phyloP scores from a whole-genome alignment of 2,113 vertebrate genomes.

The Fregetta grallaria region DNA sequence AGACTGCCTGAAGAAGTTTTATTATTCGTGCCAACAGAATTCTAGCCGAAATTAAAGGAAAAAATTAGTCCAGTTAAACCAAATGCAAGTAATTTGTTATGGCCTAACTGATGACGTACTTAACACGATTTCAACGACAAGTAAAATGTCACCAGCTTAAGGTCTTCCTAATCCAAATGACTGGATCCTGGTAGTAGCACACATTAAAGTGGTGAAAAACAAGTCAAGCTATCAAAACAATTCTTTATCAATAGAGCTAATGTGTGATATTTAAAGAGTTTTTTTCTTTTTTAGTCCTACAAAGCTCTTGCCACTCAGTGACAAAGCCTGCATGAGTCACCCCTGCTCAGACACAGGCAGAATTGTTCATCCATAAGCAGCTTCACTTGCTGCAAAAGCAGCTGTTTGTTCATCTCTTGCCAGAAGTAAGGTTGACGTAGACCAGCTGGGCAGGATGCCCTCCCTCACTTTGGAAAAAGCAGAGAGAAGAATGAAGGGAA shows the following conservation, averaged over 20 bases:
- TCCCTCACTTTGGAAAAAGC: conserved; percentile 39
- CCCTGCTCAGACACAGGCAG: conserved; percentile 50
- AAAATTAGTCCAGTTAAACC: conserved; percentile 51
- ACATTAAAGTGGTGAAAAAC: not conserved
- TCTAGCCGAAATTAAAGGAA: conserved; percentile 63
- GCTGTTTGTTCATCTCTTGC: conserved; percentile 63
- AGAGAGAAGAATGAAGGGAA: not conserved
- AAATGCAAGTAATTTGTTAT: conserved; percentile 56
- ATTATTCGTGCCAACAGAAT: conserved; percentile 17
- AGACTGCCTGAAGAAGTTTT: conserved; percentile 36
- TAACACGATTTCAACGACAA: conserved; percentile 33
- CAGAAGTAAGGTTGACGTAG: conserved; percentile 65
- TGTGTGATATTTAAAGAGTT: conserved; percentile 41
- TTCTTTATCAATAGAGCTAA: conserved; percentile 42
- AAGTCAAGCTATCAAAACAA: conserved; percentile 43
- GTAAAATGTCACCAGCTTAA: conserved; percentile 27
- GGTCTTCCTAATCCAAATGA: not conserved
- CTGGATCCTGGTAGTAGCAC: not conserved
- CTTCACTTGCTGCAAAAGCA: conserved; percentile 67
- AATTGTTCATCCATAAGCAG: conserved; percentile 67
- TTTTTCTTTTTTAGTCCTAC: conserved; percentile 11
- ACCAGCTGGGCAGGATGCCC: conserved; percentile 62
- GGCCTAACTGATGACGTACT: conserved; percentile 43
- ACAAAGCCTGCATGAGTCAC: conserved; percentile 65
- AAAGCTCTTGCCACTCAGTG: conserved; percentile 40